Evolutionary conservation across 2,888 invertebrate genomes (phyloP), one percentile per base, ranked within the genome.

Genomic region (Leptopilina myrica): DNA sequence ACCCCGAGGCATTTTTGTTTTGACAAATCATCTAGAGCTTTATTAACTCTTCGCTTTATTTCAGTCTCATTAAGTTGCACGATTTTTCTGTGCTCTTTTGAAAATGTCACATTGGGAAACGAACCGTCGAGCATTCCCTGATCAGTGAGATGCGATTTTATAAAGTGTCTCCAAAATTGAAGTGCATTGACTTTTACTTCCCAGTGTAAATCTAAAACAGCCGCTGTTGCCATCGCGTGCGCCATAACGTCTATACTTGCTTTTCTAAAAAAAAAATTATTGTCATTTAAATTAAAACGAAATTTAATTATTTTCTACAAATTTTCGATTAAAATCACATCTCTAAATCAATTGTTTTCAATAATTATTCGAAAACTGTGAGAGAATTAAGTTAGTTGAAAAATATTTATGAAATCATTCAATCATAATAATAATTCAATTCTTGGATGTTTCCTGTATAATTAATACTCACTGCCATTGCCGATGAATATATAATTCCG

Each of bases 41-140:
- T 95, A 11, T 93, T 91, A 4, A 97, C 92, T 79, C 96, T 92
- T 81, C 92, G 93, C 85, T 94, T 93, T 75, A 95, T 94, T 91
- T 96, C 96, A 0, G 90, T 90, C 79, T 94, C 94, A 43, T 95
- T 95, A 11, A 97, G 90, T 0, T 94, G 94, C 4, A 97, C 95
- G 26, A 97, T 97, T 92, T 97, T 97, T 79, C 95, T 93, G 6
- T 95, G 93, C 89, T 96, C 96, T 87, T 94, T 95, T 0, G 96
- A 96, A 89, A 97, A 97, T 0, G 96, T 96, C 0, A 96, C 95
- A 0, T 94, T 94, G 0, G 97, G 97, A 90, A 97, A 97, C 0
- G 92, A 93, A 0, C 96, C 96, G 88, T 97, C 96, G 12, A 97
- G 93, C 95, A 97, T 96, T n/a, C 97, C 97, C 91, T 96, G 96